These are phyloP conservation scores for Eugnorisma glareosa DNA, from an alignment of 2,888 invertebrate species.

Conservation along the genomic window DNA sequence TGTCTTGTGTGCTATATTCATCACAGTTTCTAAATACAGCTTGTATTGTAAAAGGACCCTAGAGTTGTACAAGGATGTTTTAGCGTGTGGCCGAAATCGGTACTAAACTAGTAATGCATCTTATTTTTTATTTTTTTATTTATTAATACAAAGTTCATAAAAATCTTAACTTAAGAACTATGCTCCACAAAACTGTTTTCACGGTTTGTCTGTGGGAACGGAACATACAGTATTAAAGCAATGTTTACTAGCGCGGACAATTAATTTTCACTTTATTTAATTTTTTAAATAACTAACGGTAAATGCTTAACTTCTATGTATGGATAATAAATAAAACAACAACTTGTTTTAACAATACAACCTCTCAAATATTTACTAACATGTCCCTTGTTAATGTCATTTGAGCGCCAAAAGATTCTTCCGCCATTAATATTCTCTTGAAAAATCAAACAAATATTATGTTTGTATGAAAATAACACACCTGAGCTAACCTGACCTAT, in stretches of 20 bases:
- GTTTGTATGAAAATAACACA: constrained; percentile 18
- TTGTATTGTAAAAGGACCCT: background rate
- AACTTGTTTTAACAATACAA: background rate
- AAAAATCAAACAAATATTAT: background rate
- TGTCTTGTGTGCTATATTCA: constrained; percentile 11
- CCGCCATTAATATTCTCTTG: background rate
- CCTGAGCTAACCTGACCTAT: constrained; percentile 49
- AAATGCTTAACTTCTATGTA: no score
- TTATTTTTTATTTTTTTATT: no score
- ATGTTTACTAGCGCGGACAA: no score
- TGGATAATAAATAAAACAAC: no score
- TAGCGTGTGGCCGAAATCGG: background rate
- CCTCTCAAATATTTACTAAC: background rate
- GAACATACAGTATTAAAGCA: no score
- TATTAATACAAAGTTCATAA: no score
- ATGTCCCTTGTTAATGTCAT: background rate
- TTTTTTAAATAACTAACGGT: no score
- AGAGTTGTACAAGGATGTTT: background rate
- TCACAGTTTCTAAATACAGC: background rate
- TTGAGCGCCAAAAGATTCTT: background rate
- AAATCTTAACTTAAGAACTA: no score
- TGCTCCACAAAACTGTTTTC: no score
- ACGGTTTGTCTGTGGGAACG: no score
- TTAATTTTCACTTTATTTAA: no score
- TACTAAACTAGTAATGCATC: no score